phyloP scores from a whole-genome alignment of 2,113 vertebrate genomes.

The Athene noctua region DNA sequence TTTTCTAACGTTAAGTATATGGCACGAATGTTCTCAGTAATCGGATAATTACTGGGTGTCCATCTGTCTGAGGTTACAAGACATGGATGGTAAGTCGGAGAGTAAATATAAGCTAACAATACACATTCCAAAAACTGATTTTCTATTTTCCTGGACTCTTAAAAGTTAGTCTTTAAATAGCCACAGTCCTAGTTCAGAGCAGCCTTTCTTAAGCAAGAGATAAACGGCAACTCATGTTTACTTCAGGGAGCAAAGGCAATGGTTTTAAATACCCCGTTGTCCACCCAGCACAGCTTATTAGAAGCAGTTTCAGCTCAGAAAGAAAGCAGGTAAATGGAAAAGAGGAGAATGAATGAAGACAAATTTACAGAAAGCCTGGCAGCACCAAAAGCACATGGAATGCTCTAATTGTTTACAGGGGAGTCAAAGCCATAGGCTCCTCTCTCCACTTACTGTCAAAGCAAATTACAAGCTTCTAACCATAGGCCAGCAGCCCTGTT shows the following conservation, averaged over 20 bases:
- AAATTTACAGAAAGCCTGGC: conserved; percentile 33
- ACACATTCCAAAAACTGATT: conserved; percentile 39
- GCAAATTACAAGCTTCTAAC: background rate
- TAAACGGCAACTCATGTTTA: background rate
- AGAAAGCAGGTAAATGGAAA: conserved; percentile 60
- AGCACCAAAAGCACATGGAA: background rate
- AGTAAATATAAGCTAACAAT: conserved; percentile 45
- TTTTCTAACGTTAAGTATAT: conserved; percentile 97
- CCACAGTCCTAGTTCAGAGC: conserved; percentile 14
- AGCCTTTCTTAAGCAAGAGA: conserved; percentile 27
- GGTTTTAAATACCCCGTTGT: background rate
- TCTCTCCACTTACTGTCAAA: background rate
- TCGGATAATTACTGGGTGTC: conserved; percentile 92
- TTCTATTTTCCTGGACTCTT: conserved; percentile 7
- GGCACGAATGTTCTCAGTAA: conserved; percentile 95
- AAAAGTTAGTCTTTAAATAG: background rate
- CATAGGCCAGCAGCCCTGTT: background rate
- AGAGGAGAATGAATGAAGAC: conserved; percentile 1
- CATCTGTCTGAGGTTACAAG: conserved; percentile 85
- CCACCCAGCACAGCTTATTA: conserved; percentile 34
- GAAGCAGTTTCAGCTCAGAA: conserved; percentile 54
- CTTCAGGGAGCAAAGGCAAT: conserved; percentile 3
- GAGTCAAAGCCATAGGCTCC: background rate
- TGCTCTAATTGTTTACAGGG: background rate
- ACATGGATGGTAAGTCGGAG: conserved; percentile 55